Evolutionary conservation across 1,140 invertebrate species (phyloP).

Genomic region (Apis florea): DNA sequence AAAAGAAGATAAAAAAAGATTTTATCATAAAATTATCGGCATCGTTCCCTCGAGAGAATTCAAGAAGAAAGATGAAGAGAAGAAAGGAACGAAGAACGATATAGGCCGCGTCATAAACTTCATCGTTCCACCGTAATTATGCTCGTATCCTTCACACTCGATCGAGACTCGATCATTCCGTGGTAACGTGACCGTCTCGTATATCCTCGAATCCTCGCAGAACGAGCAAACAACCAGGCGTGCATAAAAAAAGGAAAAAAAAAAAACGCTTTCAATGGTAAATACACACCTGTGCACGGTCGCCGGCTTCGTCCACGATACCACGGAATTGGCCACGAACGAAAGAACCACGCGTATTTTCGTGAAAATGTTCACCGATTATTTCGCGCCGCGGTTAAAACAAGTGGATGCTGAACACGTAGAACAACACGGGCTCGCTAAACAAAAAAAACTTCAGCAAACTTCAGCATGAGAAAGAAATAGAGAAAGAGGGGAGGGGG

Average conservation of each 20-base stretch:
- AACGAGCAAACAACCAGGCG: neutral
- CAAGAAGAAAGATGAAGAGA: too few species aligned
- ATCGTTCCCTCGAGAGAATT: too few species aligned
- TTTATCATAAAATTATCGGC: too few species aligned
- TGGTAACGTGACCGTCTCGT: slow-evolving; percentile 4
- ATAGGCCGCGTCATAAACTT: slow-evolving; percentile 11
- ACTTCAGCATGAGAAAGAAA: neutral
- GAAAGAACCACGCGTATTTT: neutral
- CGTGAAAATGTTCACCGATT: slow-evolving; percentile 12
- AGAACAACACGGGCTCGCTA: slow-evolving; percentile 18
- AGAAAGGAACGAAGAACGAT: neutral
- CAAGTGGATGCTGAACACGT: slow-evolving; percentile 23
- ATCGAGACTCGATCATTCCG: slow-evolving; percentile 14
- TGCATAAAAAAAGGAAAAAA: neutral
- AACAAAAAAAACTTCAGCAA: slow-evolving; percentile 46
- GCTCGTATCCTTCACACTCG: neutral
- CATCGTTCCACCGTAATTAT: slow-evolving; percentile 30
- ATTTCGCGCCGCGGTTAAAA: slow-evolving; percentile 20
- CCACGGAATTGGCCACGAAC: neutral
- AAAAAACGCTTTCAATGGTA: neutral
- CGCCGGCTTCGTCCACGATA: neutral
- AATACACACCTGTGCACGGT: neutral
- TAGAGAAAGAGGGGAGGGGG: too few species aligned
- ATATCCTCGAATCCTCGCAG: neutral
- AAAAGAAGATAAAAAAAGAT: too few species aligned